Evolutionary conservation across 2,888 invertebrate genomes (phyloP).

Genomic region (Psylliodes chrysocephalus): DNA sequence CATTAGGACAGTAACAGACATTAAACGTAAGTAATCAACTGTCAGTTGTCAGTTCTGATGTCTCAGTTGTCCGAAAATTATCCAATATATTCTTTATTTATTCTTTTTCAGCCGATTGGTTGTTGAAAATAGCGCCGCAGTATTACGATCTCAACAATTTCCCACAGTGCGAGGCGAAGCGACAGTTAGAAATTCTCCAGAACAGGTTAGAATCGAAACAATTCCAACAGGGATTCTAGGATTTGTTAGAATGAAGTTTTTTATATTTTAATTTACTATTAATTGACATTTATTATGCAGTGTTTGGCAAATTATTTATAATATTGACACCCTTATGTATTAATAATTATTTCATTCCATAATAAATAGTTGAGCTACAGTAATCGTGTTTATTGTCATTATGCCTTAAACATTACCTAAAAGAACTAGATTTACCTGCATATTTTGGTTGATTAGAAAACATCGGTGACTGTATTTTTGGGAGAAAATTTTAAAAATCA

Average conservation of each 20-base stretch:
- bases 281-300: not conserved
- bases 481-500: no score
- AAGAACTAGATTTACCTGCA: no score
- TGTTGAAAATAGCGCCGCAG: slow-evolving; percentile 94
- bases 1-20: slow-evolving; percentile 97
- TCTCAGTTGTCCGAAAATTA: no score
- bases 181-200: slow-evolving; percentile 90
- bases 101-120: slow-evolving; percentile 84
- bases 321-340: slow-evolving; percentile 17
- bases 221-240: slow-evolving; percentile 89
- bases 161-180: slow-evolving; percentile 95
- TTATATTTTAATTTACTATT: not conserved
- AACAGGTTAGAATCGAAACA: slow-evolving; percentile 86
- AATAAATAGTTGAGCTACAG: slow-evolving; percentile 18
- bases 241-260: not conserved
- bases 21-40: slow-evolving; percentile 94
- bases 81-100: no score
- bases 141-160: slow-evolving; percentile 99
- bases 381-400: no score
- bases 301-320: slow-evolving; percentile 9
- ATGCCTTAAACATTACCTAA: no score
- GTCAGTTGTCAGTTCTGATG: no score
- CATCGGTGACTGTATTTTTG: no score
- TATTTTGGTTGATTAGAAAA: no score
- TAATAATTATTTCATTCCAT: slow-evolving; percentile 25